phyloP scores from a whole-genome alignment of 64 coral and sea anemone genomes.

The Orbicella faveolata region DNA sequence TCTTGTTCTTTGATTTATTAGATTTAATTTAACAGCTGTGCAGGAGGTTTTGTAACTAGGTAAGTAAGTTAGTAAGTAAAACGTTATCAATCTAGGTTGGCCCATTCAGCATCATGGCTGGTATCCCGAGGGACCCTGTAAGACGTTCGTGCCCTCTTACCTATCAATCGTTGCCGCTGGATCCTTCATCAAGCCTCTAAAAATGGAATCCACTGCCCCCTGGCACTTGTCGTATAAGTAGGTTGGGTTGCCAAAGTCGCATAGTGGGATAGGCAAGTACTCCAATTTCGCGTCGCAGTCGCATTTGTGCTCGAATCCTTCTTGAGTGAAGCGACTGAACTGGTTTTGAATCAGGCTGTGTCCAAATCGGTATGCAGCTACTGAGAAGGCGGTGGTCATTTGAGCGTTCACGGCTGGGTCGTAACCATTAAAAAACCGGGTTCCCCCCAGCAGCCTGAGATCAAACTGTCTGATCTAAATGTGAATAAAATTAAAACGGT shows the following conservation, averaged over 20 bases:
- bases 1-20: too few relatives aligned
- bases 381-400: constrained; percentile 39
- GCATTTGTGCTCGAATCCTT: constrained; percentile 1
- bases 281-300: background rate
- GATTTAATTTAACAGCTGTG: too few relatives aligned
- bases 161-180: constrained; percentile 9
- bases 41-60: too few relatives aligned
- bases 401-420: background rate
- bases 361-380: constrained; percentile 70
- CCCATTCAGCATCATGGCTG: too few relatives aligned
- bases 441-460: background rate
- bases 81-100: too few relatives aligned
- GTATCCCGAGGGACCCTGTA: too few relatives aligned
- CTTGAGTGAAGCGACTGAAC: background rate
- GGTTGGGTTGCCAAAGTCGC: constrained; percentile 7
- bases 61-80: too few relatives aligned
- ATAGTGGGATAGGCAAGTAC: background rate
- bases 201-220: constrained; percentile 42
- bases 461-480: background rate
- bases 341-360: constrained; percentile 49
- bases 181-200: constrained; percentile 29
- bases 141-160: background rate
- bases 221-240: constrained; percentile 38
- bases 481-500: background rate
- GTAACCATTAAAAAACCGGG: constrained; percentile 20